These are phyloP conservation scores for Sinocyclocheilus anophthalmus DNA, from an alignment of 2,113 vertebrate genomes.

Conservation along the genomic window DNA sequence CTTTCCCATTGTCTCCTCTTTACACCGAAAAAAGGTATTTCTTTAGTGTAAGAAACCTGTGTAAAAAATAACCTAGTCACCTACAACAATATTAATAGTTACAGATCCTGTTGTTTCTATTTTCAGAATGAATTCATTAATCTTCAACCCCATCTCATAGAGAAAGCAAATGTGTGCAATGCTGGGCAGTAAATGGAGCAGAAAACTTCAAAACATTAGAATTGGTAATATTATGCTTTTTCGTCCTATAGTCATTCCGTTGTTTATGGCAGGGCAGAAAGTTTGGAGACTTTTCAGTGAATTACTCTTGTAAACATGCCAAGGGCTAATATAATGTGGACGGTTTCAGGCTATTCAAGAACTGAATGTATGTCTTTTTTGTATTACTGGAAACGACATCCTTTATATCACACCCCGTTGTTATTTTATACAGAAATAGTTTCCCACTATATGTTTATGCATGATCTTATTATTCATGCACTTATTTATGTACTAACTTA, in stretches of 20 bases:
- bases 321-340: slow-evolving; percentile 5
- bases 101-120: slow-evolving; percentile 7
- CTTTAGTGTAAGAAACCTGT: background rate
- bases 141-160: background rate
- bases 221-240: background rate
- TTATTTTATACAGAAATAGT: background rate
- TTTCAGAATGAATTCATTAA: slow-evolving; percentile 27
- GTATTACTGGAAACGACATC: background rate
- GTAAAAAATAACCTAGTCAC: slow-evolving; percentile 3
- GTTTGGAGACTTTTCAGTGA: background rate
- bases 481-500: background rate
- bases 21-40: background rate
- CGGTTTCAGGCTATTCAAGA: background rate
- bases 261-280: background rate
- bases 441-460: background rate
- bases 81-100: slow-evolving; percentile 19
- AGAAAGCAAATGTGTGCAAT: background rate
- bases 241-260: background rate
- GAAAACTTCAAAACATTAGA: background rate
- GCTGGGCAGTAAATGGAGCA: background rate
- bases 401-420: background rate
- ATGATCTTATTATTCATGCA: background rate
- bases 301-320: background rate
- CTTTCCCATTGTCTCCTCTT: background rate
- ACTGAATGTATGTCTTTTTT: background rate